These are phyloP conservation scores for Macropus fuliginosus DNA, from an alignment of 2,797 vertebrate genomes.

Conservation along the genomic window DNA sequence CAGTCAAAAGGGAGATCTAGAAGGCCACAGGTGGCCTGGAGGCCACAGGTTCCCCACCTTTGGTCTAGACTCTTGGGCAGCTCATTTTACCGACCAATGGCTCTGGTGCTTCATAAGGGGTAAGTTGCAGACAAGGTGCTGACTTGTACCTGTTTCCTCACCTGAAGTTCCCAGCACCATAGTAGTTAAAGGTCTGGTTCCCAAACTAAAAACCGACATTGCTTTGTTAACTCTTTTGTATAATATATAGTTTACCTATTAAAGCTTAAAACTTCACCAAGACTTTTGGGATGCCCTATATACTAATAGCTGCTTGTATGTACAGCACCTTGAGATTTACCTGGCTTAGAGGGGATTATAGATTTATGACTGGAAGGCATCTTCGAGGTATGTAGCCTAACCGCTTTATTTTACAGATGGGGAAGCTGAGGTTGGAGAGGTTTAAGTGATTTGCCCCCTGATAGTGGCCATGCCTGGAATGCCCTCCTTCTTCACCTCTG, in stretches of 20 bases:
- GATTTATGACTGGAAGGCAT: background rate
- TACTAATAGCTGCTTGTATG: background rate
- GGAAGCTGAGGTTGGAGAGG: background rate
- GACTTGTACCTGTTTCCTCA: no score
- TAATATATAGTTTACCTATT: background rate
- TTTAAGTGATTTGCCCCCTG: background rate
- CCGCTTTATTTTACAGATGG: background rate
- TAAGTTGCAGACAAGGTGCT: no score
- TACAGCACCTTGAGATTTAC: background rate
- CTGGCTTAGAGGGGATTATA: background rate
- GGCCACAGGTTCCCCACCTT: no score
- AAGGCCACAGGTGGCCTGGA: no score
- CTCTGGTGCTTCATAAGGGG: background rate
- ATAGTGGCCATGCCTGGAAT: background rate
- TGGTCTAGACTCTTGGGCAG: background rate
- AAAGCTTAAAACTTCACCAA: background rate
- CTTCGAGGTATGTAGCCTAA: background rate
- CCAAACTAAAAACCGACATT: background rate
- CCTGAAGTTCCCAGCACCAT: no score
- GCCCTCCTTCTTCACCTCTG: background rate
- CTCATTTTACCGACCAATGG: background rate
- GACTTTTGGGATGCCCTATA: background rate
- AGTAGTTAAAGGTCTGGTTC: background rate
- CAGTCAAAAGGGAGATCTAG: no score
- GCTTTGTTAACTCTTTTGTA: background rate